Base-by-base conservation (phyloP, 2,797 vertebrate species). In the Parotocinclus haroldoi region DNA sequence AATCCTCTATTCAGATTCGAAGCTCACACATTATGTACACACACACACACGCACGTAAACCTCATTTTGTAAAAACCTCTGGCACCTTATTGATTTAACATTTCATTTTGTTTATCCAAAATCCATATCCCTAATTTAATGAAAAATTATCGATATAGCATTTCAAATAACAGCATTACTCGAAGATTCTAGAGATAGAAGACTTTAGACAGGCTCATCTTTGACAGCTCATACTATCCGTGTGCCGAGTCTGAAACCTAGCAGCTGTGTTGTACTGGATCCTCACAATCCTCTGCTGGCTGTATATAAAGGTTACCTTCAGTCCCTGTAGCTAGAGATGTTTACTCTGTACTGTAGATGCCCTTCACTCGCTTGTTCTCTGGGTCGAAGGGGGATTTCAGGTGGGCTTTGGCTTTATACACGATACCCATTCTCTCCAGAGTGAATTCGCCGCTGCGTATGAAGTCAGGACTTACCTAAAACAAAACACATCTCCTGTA, bases 341-440 rank as follows among this genome's bases (percentile, higher is more conserved):
- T 75, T 62, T 39, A 65, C 74, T 61, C 66, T 54, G 53, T 12
- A 78, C 80, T 87, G 66, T 98, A 99, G 73, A 95, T 82, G 7
- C 95, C 96, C 72, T 91, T 97, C 66, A 98, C 84, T 0, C 95
- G 86, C 78, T 93, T 95, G 86, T 96, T 98, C 78, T 94, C 88
- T 0, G 95, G 92, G 76, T 99, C 96, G 0, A 98, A 98, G 0
- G 92, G 95, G 3, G 96, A 92, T 68, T 91, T 96, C 74, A 94
- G 85, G 84, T 99, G 94, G 40, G 92, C 93, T 44, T 14, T 88
- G 69, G 96, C 95, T 1, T 91, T 74, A 61, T 92, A 95, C 1
- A 79, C 72, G 72, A 91, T 89, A 5, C 95, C 96, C 95, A 98
- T 99, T 78, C 93, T 81, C 83, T 98, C 96, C 88, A 99, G 81